Evolutionary conservation across 2,113 vertebrate genomes (phyloP).

Genomic region (Gopherus evgoodei): DNA sequence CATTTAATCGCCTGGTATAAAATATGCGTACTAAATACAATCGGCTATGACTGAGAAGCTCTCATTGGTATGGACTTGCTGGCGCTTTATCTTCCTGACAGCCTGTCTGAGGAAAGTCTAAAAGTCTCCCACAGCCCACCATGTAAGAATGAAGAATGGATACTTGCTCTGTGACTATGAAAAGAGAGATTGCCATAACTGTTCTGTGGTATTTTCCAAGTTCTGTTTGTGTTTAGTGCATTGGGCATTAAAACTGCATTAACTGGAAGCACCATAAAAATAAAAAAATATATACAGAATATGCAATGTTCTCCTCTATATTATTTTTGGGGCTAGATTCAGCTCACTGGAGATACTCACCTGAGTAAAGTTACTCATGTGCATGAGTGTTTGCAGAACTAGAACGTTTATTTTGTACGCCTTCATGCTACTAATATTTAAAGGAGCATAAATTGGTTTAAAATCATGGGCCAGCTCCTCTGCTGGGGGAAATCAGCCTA

Average conservation of each 20-base stretch:
- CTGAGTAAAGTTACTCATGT: neutral
- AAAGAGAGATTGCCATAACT: neutral
- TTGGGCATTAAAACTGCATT: neutral
- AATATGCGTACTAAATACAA: slow-evolving; percentile 45
- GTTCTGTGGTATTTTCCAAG: neutral
- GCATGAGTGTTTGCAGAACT: neutral
- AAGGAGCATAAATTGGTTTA: neutral
- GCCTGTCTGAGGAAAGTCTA: neutral
- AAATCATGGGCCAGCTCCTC: slow-evolving; percentile 23
- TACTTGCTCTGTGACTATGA: neutral
- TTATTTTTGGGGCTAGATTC: slow-evolving; percentile 26
- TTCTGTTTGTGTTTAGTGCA: fast-evolving
- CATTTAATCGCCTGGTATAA: slow-evolving; percentile 61
- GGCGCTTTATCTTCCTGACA: slow-evolving; percentile 54
- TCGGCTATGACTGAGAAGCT: slow-evolving; percentile 61
- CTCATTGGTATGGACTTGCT: slow-evolving; percentile 37
- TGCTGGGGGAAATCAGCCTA: neutral
- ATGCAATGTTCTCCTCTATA: neutral
- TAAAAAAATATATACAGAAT: neutral
- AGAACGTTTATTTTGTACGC: slow-evolving; percentile 20
- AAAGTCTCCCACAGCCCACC: neutral
- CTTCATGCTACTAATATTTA: neutral
- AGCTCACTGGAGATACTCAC: neutral
- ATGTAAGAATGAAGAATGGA: neutral
- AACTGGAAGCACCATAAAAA: neutral